Conservation (phyloP, 2,797 vertebrate species). For the Acipenser ruthenus region DNA sequence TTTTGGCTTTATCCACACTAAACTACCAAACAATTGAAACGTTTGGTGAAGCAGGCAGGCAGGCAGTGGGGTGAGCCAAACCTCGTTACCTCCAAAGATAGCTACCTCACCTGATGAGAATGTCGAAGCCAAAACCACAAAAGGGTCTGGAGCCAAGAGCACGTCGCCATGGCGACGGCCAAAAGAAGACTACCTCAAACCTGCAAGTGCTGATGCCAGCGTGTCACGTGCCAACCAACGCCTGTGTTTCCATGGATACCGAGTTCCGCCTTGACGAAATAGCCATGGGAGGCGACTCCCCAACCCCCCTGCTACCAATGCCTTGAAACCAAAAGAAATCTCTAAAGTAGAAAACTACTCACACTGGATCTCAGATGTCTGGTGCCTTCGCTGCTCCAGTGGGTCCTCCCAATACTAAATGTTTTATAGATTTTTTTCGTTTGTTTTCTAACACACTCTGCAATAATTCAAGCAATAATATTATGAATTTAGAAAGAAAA, state of each 20-base stretch:
- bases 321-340: slow-evolving; percentile 10
- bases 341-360: too few species aligned
- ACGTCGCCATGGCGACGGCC: not conserved
- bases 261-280: not conserved
- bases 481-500: too few species aligned
- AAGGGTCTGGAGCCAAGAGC: not conserved
- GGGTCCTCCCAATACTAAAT: too few species aligned
- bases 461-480: too few species aligned
- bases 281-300: not conserved
- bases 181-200: not conserved
- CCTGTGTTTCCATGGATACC: not conserved
- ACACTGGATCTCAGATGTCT: too few species aligned
- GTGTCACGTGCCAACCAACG: not conserved
- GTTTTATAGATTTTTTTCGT: too few species aligned
- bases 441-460: too few species aligned
- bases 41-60: too few species aligned
- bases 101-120: slow-evolving; percentile 42
- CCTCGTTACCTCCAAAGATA: slow-evolving; percentile 53
- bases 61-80: slow-evolving; percentile 9
- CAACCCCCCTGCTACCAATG: slow-evolving; percentile 7
- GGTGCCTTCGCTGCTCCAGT: too few species aligned
- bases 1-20: too few species aligned
- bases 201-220: not conserved
- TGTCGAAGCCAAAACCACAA: slow-evolving; percentile 34
- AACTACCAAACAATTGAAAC: too few species aligned